Percentiles rank a stretch among this genome's conserved stretches.
These are phyloP conservation scores for Leptodactylus fuscus DNA, from an alignment of 2,113 vertebrate genomes.

Conservation along the genomic window DNA sequence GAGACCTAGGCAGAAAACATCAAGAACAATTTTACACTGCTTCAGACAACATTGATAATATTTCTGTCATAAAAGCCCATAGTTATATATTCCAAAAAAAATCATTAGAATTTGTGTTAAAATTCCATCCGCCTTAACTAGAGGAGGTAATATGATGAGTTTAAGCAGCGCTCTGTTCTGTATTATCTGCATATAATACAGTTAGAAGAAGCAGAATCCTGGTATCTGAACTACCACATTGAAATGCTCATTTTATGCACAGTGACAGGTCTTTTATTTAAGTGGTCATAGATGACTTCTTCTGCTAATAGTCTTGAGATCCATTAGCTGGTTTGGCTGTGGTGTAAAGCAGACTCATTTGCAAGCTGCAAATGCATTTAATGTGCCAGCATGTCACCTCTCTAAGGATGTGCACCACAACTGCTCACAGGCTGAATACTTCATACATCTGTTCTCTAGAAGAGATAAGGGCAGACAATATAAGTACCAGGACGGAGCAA, in stretches of 20 bases:
- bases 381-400: constrained; percentile 55
- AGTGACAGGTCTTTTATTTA: constrained; percentile 56
- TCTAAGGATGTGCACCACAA: constrained; percentile 37
- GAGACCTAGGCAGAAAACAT: neutral
- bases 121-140: too few relatives aligned
- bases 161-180: neutral
- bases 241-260: constrained; percentile 54
- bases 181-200: constrained; percentile 5
- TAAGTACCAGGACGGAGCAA: neutral
- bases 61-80: neutral
- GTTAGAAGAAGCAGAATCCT: constrained; percentile 22
- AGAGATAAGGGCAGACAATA: neutral
- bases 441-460: constrained; percentile 30
- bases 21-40: neutral
- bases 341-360: constrained; percentile 54
- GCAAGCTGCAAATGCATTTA: constrained; percentile 53
- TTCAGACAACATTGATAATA: neutral
- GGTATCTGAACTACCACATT: constrained; percentile 29
- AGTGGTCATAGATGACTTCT: constrained; percentile 58
- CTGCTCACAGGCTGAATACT: constrained; percentile 20
- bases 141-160: too few relatives aligned
- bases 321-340: constrained; percentile 56
- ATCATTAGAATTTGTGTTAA: neutral
- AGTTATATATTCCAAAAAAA: neutral
- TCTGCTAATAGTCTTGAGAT: constrained; percentile 58